Evolutionary conservation across 2,888 invertebrate species (phyloP).

Genomic region (Germaria angustata): DNA sequence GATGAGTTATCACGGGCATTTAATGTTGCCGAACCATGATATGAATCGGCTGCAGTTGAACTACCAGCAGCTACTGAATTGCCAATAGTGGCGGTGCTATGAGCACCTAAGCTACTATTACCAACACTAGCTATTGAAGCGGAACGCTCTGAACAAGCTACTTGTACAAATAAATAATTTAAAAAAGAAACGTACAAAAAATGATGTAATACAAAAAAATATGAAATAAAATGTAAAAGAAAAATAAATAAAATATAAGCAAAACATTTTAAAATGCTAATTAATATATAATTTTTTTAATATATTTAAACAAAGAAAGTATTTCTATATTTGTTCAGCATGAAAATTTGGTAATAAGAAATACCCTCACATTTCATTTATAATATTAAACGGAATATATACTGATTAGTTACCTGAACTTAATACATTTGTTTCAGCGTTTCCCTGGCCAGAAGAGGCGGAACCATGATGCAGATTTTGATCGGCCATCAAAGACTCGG

Average conservation of each 20-base stretch:
- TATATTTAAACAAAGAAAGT: background rate
- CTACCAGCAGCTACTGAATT: conserved; percentile 68
- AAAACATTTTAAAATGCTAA: conserved; percentile 11
- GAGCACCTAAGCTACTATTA: conserved; percentile 78
- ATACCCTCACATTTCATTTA: too few relatives aligned
- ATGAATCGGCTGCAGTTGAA: conserved; percentile 67
- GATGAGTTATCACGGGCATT: conserved; percentile 77
- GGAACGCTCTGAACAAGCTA: conserved; percentile 80
- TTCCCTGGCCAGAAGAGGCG: conserved; percentile 77
- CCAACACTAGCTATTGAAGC: conserved; percentile 79
- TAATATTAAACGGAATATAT: background rate
- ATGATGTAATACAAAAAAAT: conserved; percentile 44
- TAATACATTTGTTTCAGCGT: conserved; percentile 82
- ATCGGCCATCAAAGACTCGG: conserved; percentile 83
- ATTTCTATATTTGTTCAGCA: background rate
- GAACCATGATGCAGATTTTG: conserved; percentile 79
- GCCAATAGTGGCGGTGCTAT: conserved; percentile 76
- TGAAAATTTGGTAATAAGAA: background rate
- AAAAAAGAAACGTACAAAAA: conserved; percentile 18
- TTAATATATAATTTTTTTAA: background rate
- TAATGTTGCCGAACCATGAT: conserved; percentile 65
- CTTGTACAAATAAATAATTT: conserved; percentile 50
- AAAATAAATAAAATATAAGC: conserved; percentile 56
- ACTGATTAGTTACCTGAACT: conserved; percentile 85
- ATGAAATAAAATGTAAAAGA: conserved; percentile 65